Conservation (phyloP, 2,888 invertebrate species). For the Apantesis nais region DNA sequence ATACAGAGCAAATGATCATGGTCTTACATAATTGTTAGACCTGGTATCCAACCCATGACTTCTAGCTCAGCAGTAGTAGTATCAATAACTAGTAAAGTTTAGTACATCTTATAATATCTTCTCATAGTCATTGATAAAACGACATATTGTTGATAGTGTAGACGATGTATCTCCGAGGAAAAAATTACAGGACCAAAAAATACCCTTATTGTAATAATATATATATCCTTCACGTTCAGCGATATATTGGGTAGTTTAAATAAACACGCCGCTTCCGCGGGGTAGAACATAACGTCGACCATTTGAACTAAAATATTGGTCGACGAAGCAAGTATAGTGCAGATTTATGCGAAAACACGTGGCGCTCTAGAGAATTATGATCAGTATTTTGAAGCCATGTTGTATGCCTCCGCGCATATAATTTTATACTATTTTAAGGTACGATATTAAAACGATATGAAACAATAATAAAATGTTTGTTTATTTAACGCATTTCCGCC, state of each 20-base stretch:
- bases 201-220: slow-evolving; percentile 24
- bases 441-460: slow-evolving; percentile 15
- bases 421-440: slow-evolving; percentile 24
- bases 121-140: neutral
- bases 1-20: too few relatives aligned
- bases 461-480: neutral
- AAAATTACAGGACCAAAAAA: slow-evolving; percentile 8
- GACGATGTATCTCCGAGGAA: neutral
- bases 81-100: neutral
- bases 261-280: slow-evolving; percentile 55
- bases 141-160: neutral
- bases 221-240: slow-evolving; percentile 20
- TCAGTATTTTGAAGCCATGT: slow-evolving; percentile 63
- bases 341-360: slow-evolving; percentile 75
- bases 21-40: neutral
- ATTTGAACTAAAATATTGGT: slow-evolving; percentile 70
- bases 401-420: slow-evolving; percentile 39
- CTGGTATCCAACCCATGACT: neutral
- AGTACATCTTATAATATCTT: too few relatives aligned
- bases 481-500: neutral
- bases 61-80: neutral
- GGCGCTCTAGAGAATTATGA: slow-evolving; percentile 67
- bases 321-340: slow-evolving; percentile 64
- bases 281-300: slow-evolving; percentile 64
- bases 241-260: slow-evolving; percentile 52